These are phyloP conservation scores for roundworm (Caenorhabditis elegans) DNA, from an alignment of 1,140 invertebrate species.

Conservation along the genomic window WBcel235 BX284602.5:712501-713000, in stretches of 20 bases:
- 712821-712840: constrained; percentile 46
- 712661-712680: constrained; percentile 39
- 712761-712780: background rate
- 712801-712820: too few relatives aligned
- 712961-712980: too few relatives aligned
- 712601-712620: constrained; percentile 47
- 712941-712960: too few relatives aligned
- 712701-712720: constrained; percentile 49
- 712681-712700: constrained; percentile 47
- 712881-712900: constrained; percentile 51
- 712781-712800: too few relatives aligned
- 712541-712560: too few relatives aligned
- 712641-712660: constrained; percentile 37
- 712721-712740: too few relatives aligned
- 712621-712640: constrained; percentile 13
- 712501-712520: too few relatives aligned
- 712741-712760: background rate
- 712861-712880: constrained; percentile 39
- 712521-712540: too few relatives aligned
- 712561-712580: constrained; percentile 49
- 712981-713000: too few relatives aligned
- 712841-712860: constrained; percentile 31
- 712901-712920: constrained; percentile 47
- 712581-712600: constrained; percentile 49
- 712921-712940: constrained; percentile 8